Percentiles rank a stretch among this genome's conserved stretches.
Evolutionary conservation across 2,113 vertebrate genomes (phyloP).

Genomic region (Cettia cetti): DNA sequence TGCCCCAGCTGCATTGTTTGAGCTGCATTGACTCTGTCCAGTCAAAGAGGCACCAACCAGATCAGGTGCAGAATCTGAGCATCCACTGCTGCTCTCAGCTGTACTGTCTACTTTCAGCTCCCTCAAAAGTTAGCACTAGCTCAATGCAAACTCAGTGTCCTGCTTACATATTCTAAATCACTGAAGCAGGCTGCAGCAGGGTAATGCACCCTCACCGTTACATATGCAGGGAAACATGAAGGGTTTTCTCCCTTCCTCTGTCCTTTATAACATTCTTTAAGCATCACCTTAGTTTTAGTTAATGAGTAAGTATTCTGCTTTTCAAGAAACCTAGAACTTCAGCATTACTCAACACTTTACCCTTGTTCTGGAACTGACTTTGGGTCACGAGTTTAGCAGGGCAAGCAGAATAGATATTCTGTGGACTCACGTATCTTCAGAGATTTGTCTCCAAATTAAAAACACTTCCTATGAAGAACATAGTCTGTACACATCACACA

Average conservation of each 20-base stretch:
- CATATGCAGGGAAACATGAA: neutral
- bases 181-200: neutral
- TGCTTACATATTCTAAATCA: neutral
- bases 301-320: neutral
- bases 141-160: neutral
- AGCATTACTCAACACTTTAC: neutral
- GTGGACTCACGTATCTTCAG: neutral
- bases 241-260: neutral
- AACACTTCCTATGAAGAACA: neutral
- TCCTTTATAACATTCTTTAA: neutral
- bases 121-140: neutral
- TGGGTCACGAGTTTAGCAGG: neutral
- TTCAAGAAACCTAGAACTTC: neutral
- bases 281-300: neutral
- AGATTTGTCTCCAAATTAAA: neutral
- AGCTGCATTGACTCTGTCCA: neutral
- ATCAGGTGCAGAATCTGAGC: neutral
- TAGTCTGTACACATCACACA: neutral
- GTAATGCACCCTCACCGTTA: neutral
- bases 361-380: neutral
- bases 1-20: rapidly evolving
- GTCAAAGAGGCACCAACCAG: neutral
- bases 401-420: neutral
- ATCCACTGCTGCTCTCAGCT: neutral
- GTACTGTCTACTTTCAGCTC: neutral